phyloP scores from a whole-genome alignment of 2,797 vertebrate genomes.

The Bradypus variegatus region DNA sequence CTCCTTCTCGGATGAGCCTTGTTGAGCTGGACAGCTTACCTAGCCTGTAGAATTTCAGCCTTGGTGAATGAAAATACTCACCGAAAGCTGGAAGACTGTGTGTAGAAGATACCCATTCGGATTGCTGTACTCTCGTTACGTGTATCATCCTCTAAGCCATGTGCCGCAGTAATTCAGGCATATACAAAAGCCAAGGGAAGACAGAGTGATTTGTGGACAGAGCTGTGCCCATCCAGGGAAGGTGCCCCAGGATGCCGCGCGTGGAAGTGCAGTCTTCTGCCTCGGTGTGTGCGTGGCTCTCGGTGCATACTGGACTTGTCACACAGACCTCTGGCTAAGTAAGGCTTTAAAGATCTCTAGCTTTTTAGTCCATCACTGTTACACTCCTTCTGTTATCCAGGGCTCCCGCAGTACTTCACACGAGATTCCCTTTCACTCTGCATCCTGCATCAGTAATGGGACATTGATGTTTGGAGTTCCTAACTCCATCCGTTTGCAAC shows the following conservation, averaged over 20 bases:
- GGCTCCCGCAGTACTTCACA: constrained; percentile 70
- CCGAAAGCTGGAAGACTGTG: constrained; percentile 75
- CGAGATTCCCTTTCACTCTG: constrained; percentile 66
- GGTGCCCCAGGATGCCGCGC: constrained; percentile 66
- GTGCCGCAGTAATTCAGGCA: constrained; percentile 70
- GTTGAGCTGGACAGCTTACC: constrained; percentile 75
- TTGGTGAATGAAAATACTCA: constrained; percentile 66
- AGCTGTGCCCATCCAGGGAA: constrained; percentile 70
- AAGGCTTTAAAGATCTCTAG: constrained; percentile 72
- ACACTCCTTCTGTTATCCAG: constrained; percentile 73
- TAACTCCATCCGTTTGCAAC: constrained; percentile 66
- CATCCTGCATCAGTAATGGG: constrained; percentile 68
- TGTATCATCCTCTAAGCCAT: constrained; percentile 75
- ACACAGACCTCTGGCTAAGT: constrained; percentile 71
- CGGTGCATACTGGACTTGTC: constrained; percentile 69
- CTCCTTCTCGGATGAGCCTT: constrained; percentile 69
- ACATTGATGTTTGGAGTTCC: constrained; percentile 65
- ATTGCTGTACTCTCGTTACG: constrained; percentile 69
- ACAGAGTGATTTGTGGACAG: constrained; percentile 69
- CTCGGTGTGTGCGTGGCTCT: constrained; percentile 66
- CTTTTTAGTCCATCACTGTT: constrained; percentile 71
- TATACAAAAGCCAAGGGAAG: constrained; percentile 71
- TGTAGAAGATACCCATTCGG: constrained; percentile 71
- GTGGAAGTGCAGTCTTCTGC: constrained; percentile 70
- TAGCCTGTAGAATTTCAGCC: constrained; percentile 75